Conservation (phyloP, 2,888 invertebrate species). For the Drosophila longiperda region DNA sequence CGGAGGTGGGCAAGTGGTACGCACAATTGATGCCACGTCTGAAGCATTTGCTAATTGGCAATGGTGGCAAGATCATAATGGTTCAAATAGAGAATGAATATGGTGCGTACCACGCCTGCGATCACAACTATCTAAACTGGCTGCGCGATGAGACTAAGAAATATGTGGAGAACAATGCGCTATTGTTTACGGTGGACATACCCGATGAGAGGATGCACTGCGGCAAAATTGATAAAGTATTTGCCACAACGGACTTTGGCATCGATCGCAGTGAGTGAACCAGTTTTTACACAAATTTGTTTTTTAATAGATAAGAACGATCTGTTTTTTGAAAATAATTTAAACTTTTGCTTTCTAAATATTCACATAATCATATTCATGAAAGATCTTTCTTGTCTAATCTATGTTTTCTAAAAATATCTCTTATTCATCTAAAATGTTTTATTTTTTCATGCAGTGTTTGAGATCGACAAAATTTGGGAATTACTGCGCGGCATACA, state of each 20-base stretch:
- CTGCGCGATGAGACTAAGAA: conserved; percentile 88
- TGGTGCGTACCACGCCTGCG: conserved; percentile 91
- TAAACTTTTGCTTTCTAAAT: background rate
- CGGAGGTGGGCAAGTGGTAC: conserved; percentile 86
- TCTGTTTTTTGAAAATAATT: background rate
- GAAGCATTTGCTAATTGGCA: conserved; percentile 86
- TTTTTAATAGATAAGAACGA: background rate
- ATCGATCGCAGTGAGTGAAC: conserved; percentile 84
- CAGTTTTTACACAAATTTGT: background rate
- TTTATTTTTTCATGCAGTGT: conserved; percentile 53
- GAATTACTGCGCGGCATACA: conserved; percentile 86
- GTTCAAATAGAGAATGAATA: conserved; percentile 96
- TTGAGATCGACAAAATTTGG: conserved; percentile 84
- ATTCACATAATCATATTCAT: background rate
- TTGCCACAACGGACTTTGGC: conserved; percentile 92
- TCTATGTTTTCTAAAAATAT: background rate
- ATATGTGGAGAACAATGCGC: conserved; percentile 85
- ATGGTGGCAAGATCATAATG: conserved; percentile 94
- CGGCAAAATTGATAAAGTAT: conserved; percentile 90
- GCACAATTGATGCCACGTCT: conserved; percentile 86
- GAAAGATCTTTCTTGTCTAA: background rate
- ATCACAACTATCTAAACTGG: conserved; percentile 89
- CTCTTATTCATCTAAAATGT: background rate
- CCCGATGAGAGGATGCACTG: conserved; percentile 85
- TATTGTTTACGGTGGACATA: conserved; percentile 94